Evolutionary conservation across 1,140 invertebrate species (phyloP).

Genomic region (Prorops nasuta): DNA sequence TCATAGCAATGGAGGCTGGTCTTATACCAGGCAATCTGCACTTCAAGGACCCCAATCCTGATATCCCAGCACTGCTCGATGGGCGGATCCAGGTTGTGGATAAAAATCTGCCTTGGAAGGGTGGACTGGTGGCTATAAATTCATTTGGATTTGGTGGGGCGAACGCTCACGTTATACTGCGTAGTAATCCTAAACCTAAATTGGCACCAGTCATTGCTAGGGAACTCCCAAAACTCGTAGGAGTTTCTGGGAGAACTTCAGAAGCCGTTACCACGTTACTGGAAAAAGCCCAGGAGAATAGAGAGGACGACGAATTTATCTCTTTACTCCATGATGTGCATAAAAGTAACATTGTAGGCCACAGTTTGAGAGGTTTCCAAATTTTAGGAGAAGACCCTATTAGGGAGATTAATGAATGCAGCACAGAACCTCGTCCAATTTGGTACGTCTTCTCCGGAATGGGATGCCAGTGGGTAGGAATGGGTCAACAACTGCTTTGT

Average conservation of each 20-base stretch:
- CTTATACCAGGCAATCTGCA: constrained; percentile 90
- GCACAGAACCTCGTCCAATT: constrained; percentile 69
- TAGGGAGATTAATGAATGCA: constrained; percentile 46
- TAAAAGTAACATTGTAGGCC: constrained; percentile 65
- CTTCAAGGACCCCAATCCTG: constrained; percentile 79
- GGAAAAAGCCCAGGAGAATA: constrained; percentile 60
- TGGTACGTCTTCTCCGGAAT: constrained; percentile 97
- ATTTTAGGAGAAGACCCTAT: constrained; percentile 60
- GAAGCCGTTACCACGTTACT: constrained; percentile 73
- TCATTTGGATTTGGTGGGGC: constrained; percentile 98
- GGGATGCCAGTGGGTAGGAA: constrained; percentile 95
- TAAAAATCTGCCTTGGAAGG: constrained; percentile 76
- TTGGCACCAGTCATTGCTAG: constrained; percentile 55
- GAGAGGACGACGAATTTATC: constrained; percentile 73
- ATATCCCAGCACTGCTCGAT: constrained; percentile 84
- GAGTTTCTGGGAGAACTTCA: constrained; percentile 82
- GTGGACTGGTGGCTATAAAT: constrained; percentile 84
- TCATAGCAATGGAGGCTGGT: constrained; percentile 87
- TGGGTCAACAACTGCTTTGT: constrained; percentile 81
- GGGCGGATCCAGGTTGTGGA: constrained; percentile 86
- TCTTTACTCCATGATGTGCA: constrained; percentile 76
- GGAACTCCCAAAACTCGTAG: constrained; percentile 68
- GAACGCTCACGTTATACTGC: constrained; percentile 88
- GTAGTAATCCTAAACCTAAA: constrained; percentile 74
- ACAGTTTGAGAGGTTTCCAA: constrained; percentile 75